These are phyloP conservation scores for Drosophila lini DNA, from an alignment of 1,140 invertebrate genomes.

Conservation along the genomic window DNA sequence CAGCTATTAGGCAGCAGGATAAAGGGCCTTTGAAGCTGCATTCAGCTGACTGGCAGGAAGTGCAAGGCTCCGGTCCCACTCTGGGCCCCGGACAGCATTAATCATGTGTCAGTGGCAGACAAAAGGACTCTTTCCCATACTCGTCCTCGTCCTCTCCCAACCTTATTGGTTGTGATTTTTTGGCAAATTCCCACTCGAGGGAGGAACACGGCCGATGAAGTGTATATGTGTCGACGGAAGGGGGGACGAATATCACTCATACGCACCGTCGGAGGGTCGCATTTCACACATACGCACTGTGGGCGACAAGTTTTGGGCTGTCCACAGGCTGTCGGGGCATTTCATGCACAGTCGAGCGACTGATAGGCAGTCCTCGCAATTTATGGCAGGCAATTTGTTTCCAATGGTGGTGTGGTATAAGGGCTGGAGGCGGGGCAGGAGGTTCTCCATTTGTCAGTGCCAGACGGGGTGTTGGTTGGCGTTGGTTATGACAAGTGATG, in stretches of 20 bases:
- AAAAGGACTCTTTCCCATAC: constrained; percentile 4
- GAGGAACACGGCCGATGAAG: constrained; percentile 46
- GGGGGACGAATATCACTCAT: constrained; percentile 24
- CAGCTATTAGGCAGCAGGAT: constrained; percentile 43
- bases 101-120: constrained; percentile 58
- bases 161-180: constrained; percentile 67
- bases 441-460: constrained; percentile 61
- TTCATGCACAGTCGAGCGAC: constrained; percentile 71
- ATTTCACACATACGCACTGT: constrained; percentile 34
- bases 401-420: constrained; percentile 17
- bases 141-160: constrained; percentile 1
- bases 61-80: constrained; percentile 38
- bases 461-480: constrained; percentile 17
- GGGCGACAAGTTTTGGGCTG: constrained; percentile 75
- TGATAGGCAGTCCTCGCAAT: constrained; percentile 71
- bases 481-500: constrained; percentile 64
- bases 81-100: constrained; percentile 49
- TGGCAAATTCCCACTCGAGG: constrained; percentile 65
- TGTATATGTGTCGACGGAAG: constrained; percentile 10
- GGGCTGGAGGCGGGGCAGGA: background rate
- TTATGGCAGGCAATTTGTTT: constrained; percentile 77
- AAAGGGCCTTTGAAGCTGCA: constrained; percentile 64
- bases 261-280: constrained; percentile 5
- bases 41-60: constrained; percentile 27
- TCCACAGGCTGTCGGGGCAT: constrained; percentile 71